These are phyloP conservation scores for Bos indicus DNA, from an alignment of 2,113 vertebrate species.

Conservation along the genomic window DNA sequence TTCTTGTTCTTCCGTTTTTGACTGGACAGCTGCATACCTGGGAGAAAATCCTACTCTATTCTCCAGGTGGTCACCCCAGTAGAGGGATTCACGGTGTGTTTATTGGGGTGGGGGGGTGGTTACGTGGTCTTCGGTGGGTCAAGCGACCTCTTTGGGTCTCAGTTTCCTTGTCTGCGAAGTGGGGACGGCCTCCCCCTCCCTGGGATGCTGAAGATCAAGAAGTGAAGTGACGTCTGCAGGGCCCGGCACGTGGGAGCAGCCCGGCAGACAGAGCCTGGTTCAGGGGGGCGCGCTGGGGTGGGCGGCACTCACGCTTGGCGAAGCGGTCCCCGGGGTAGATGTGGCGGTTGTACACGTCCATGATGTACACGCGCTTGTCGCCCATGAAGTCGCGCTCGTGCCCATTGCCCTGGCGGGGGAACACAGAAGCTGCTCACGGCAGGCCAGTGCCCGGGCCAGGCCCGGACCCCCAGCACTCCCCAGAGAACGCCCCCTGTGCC, in stretches of 20 bases:
- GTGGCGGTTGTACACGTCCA: slow-evolving; percentile 95
- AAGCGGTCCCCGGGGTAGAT: slow-evolving; percentile 93
- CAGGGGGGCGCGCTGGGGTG: fast-evolving
- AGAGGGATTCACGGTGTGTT: neutral
- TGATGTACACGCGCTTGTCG: slow-evolving; percentile 93
- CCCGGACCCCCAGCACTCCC: neutral
- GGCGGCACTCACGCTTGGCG: slow-evolving; percentile 90
- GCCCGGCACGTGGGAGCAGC: fast-evolving
- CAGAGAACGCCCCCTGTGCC: no score
- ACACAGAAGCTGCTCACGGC: neutral
- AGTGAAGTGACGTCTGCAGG: neutral
- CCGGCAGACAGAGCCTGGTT: fast-evolving
- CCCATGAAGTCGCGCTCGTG: slow-evolving; percentile 96
- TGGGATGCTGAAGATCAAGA: neutral
- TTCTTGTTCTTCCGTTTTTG: neutral
- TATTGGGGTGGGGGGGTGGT: neutral
- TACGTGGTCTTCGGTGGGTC: neutral
- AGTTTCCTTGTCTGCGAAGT: neutral
- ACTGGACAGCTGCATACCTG: neutral
- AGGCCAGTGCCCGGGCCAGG: no score
- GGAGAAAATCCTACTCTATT: neutral
- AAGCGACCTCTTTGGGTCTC: neutral
- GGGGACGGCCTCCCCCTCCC: neutral
- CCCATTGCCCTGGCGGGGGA: slow-evolving; percentile 90
- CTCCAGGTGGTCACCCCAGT: no score